Percentiles rank a stretch among this genome's conserved stretches.
Evolutionary conservation across 2,113 vertebrate species (phyloP).

Genomic region (Microtus ochrogaster): DNA sequence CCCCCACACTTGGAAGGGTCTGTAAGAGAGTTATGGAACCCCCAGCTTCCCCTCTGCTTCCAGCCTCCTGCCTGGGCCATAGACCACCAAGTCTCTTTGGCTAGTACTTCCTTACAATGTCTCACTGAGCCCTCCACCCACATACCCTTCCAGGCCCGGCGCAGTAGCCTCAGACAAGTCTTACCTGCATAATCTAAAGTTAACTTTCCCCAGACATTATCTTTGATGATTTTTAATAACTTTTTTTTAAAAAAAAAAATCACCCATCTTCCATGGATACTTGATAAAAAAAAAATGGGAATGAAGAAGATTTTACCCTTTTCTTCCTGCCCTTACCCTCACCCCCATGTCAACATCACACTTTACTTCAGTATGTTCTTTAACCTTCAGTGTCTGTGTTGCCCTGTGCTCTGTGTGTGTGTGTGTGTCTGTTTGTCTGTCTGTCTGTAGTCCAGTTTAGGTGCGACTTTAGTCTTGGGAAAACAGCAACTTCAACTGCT

Average conservation of each 20-base stretch:
- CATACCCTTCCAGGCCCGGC: not conserved
- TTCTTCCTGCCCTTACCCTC: not conserved
- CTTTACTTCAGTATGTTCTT: not conserved
- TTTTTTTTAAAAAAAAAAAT: constrained; percentile 4
- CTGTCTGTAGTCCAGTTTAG: not conserved
- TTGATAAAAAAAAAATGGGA: constrained; percentile 52
- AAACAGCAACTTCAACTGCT: not conserved
- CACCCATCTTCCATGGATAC: not conserved
- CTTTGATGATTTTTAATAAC: constrained; percentile 32
- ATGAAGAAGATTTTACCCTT: constrained; percentile 32
- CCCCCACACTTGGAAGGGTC: not conserved
- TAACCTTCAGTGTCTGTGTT: not conserved
- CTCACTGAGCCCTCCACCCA: not conserved
- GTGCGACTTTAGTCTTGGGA: constrained; percentile 36
- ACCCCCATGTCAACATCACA: not conserved
- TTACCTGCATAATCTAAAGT: not conserved
- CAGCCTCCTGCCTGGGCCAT: not conserved
- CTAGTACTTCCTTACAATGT: not conserved
- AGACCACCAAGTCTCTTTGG: not conserved
- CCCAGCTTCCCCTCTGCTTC: not conserved
- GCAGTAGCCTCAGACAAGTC: not conserved
- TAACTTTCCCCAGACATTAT: not conserved
- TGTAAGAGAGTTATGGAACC: not conserved
- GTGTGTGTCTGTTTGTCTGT: not conserved
- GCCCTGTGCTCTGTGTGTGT: not conserved